Evolutionary conservation across 2,888 invertebrate species (phyloP), one percentile per base, ranked within the genome.

Genomic region (Tinea pellionella): DNA sequence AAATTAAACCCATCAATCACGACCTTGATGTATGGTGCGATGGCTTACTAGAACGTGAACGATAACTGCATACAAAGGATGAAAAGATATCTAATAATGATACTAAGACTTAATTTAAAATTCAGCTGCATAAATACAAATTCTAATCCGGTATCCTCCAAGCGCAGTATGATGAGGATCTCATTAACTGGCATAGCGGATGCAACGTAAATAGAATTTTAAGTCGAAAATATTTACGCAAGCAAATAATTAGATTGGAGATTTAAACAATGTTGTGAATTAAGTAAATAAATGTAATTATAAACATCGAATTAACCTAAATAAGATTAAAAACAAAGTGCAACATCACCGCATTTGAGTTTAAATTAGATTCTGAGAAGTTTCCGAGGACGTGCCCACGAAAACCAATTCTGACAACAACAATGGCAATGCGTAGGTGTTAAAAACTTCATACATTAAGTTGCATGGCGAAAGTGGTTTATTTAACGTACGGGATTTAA

Each of bases 381-480:
- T 19, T 18, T 47, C 47, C 15, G 29, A n/a, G n/a, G n/a, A 55
- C 13, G 24, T 55, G 55, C 19, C 29, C 55, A 55, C 55, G 16
- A 19, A 55, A 19, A 19, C 9, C 55, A 41, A n/a, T 41, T 41
- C 2, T 41, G 41, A 41, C 41, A 47, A n/a, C 47, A 16, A 69
- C 67, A 69, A 70, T 69, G 65, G 64, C 19, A 58, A 59, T 59
- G 61, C 63, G 66, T 69, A 66, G 66, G 68, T 61, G 65, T 64
- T 61, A 63, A 63, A 62, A 63, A 63, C 63, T 6, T 57, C 24
- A 32, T 57, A 32, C 57, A 57, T 57, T 57, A 11, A 32, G 32
- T 15, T 57, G n/a, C 32, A 32, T 11, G 16, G 15, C 53, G 19
- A 53, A 24, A 53, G 19, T 53, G 3, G 24, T 19, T 53, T 53